Conservation (phyloP, 2,888 invertebrate genomes). For the Drosophila kanekoi region DNA sequence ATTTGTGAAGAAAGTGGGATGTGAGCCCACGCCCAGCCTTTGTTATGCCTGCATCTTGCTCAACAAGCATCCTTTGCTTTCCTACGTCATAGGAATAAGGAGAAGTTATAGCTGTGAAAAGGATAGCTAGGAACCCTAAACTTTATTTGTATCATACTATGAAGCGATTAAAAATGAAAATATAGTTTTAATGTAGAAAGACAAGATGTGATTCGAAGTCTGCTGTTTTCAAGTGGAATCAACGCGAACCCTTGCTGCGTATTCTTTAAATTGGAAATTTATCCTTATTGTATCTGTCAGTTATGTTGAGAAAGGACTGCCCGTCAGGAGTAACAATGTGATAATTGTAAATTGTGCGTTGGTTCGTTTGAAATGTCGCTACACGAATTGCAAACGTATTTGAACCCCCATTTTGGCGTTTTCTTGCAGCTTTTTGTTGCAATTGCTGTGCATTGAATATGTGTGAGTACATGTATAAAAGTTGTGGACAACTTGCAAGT, state of each 20-base stretch:
- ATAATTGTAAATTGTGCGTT: constrained; percentile 49
- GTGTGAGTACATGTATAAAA: constrained; percentile 33
- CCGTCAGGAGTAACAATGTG: constrained; percentile 35
- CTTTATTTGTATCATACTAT: no score
- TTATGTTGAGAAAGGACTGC: background rate
- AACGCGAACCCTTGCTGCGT: background rate
- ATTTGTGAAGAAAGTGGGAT: constrained; percentile 49
- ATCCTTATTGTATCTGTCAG: background rate
- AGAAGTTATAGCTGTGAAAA: constrained; percentile 1
- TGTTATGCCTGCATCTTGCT: background rate
- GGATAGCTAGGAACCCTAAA: background rate
- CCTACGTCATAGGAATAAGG: background rate
- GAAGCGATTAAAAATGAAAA: no score
- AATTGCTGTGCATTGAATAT: constrained; percentile 19
- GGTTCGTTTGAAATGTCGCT: constrained; percentile 9
- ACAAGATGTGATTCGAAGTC: no score
- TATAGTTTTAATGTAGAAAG: no score
- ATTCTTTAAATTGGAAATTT: constrained; percentile 10
- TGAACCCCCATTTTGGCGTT: background rate
- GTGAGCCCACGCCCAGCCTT: constrained; percentile 6
- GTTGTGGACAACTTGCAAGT: constrained; percentile 49
- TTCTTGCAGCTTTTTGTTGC: constrained; percentile 7
- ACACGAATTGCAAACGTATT: constrained; percentile 9
- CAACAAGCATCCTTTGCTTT: background rate
- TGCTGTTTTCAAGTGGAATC: no score